A percentile compares a stretch with the other conserved stretches of the same genome.
Evolutionary conservation across 1,140 invertebrate species (phyloP).

Genomic region (Drosophila murphyi): DNA sequence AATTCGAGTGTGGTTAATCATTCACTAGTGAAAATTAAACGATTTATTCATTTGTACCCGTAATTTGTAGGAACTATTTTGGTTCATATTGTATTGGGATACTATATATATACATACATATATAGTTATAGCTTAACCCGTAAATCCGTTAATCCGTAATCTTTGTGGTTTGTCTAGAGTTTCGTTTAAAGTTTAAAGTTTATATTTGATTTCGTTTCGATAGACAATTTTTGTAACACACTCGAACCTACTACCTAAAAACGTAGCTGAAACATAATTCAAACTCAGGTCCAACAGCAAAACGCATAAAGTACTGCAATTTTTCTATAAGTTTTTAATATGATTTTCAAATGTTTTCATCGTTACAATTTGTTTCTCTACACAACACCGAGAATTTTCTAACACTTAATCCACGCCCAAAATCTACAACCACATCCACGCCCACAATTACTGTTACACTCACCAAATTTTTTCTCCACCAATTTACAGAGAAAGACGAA

Average conservation of each 20-base stretch:
- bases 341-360: conserved; percentile 25
- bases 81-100: conserved; percentile 44
- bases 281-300: conserved; percentile 47
- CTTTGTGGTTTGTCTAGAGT: conserved; percentile 63
- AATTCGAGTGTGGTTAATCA: not conserved
- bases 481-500: conserved; percentile 82
- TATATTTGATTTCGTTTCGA: conserved; percentile 28
- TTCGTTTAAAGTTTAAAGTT: conserved; percentile 46
- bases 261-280: not conserved
- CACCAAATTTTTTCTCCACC: conserved; percentile 53
- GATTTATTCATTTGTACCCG: conserved; percentile 43
- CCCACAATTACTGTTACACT: conserved; percentile 48
- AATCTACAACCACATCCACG: conserved; percentile 20
- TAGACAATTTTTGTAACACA: conserved; percentile 45
- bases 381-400: not conserved
- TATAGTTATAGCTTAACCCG: not conserved
- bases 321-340: conserved; percentile 21
- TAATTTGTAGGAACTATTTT: conserved; percentile 58
- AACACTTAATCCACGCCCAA: conserved; percentile 25
- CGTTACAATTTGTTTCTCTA: conserved; percentile 18
- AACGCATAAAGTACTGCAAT: conserved; percentile 77
- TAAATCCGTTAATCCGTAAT: conserved; percentile 48
- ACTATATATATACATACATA: conserved; percentile 9
- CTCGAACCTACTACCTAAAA: conserved; percentile 26
- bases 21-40: conserved; percentile 19